Conservation (phyloP, 2,888 invertebrate species). For the Rhaphigaster nebulosa region DNA sequence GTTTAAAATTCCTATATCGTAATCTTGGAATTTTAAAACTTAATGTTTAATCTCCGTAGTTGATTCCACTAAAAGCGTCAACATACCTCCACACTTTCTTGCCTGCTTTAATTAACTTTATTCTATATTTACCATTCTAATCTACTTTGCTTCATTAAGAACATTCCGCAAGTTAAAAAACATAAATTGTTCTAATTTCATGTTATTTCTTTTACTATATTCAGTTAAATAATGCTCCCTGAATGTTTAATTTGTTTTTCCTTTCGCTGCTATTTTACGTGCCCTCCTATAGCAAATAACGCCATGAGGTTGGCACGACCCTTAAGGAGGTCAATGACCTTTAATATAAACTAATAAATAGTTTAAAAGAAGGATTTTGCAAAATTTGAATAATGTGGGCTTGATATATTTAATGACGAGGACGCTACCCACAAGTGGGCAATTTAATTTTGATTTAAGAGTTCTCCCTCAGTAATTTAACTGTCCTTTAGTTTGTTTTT, state of each 20-base stretch:
- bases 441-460: not conserved
- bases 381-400: not conserved
- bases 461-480: not conserved
- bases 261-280: not conserved
- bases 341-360: not conserved
- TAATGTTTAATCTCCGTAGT: not conserved
- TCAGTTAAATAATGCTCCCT: not conserved
- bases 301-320: not conserved
- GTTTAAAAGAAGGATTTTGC: not conserved
- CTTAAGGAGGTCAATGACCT: not conserved
- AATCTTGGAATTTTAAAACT: not conserved
- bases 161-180: no score
- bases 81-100: no score
- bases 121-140: not conserved
- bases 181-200: no score
- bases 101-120: not conserved
- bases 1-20: not conserved
- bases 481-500: not conserved
- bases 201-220: no score
- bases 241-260: not conserved
- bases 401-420: not conserved
- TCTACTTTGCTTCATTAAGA: no score
- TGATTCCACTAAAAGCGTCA: not conserved
- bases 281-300: not conserved
- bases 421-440: not conserved